These are phyloP conservation scores for Lasioglossum leucozonium DNA, from an alignment of 2,888 invertebrate species.

Conservation along the genomic window DNA sequence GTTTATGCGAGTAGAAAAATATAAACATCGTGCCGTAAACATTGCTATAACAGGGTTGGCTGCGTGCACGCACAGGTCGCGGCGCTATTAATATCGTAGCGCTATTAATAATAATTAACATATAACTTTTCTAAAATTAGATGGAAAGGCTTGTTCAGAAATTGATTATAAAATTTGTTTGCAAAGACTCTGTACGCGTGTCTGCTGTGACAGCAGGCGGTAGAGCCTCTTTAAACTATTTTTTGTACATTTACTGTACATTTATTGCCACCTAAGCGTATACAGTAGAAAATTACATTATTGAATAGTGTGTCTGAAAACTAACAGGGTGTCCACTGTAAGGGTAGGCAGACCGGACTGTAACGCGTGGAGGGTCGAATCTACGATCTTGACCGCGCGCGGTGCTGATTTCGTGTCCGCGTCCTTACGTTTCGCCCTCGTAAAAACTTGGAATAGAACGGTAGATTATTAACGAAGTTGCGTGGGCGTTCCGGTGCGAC, in stretches of 20 bases:
- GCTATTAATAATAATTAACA: too few relatives aligned
- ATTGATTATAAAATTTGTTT: background rate
- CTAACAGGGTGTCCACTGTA: background rate
- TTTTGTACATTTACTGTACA: background rate
- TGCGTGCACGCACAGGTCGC: background rate
- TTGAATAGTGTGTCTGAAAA: background rate
- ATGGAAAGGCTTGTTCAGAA: background rate
- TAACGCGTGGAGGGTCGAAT: background rate
- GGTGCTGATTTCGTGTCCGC: background rate
- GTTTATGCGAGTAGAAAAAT: constrained; percentile 2
- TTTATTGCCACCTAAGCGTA: background rate
- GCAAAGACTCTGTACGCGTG: too few relatives aligned
- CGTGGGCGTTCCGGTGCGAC: constrained; percentile 35
- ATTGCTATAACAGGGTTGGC: background rate
- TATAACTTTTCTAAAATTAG: too few relatives aligned
- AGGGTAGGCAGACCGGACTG: background rate
- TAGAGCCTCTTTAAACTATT: background rate
- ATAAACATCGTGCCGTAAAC: background rate
- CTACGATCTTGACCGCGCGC: background rate
- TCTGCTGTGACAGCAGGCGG: too few relatives aligned
- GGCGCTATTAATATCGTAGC: background rate
- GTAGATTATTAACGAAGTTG: constrained; percentile 34
- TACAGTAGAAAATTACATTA: background rate
- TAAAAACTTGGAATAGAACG: constrained; percentile 28
- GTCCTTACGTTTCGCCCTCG: background rate